Base-by-base conservation (phyloP, 2,113 vertebrate species). In the Clinocottus analis region DNA sequence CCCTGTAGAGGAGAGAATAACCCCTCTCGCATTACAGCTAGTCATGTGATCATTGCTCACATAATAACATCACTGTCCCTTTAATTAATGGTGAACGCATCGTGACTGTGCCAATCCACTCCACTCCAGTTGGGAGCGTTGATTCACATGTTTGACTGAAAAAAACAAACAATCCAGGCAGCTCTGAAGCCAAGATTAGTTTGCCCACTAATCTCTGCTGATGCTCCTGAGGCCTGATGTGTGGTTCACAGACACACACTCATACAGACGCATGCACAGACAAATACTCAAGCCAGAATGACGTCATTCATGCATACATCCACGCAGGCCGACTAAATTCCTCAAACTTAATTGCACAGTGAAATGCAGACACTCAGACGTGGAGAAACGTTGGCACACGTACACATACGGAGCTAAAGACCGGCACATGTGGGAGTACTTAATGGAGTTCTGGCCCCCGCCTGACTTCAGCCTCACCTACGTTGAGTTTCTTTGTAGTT, bases 351-450 rank as follows among this genome's bases (percentile, higher is more conserved):
- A 75, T 14, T 62, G n/a, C 56, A n/a, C 33, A 7, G 17, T 53
- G 35, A 82, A 83, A 79, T 31, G 23, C n/a, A 72, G 67, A 77
- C 62, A 65, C n/a, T 4, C 37, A 77, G 7, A 6, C 47, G 35
- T 27, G 35, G 62, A n/a, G 1, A 66, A 49, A 72, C 45, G 45
- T 27, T 84, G 74, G 56, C 79, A 49, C 47, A 21, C 1, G 25
- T 7, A 62, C 59, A 70, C 55, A 33, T 17, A 29, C 55, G n/a
- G 19, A 70, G 29, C 72, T 53, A 39, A 77, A 61, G 59, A 47
- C 4, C 41, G 37, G 43, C 60, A 75, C 89, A 91, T 82, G 74
- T 88, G 83, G 69, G 67, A 90, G 72, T 27, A 59, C 53, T 91
- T 89, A 83, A 23, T 27, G 67, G 64, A 8, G 66, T 21, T 23